phyloP scores from a whole-genome alignment of 2,113 vertebrate genomes.

The Perognathus longimembris region DNA sequence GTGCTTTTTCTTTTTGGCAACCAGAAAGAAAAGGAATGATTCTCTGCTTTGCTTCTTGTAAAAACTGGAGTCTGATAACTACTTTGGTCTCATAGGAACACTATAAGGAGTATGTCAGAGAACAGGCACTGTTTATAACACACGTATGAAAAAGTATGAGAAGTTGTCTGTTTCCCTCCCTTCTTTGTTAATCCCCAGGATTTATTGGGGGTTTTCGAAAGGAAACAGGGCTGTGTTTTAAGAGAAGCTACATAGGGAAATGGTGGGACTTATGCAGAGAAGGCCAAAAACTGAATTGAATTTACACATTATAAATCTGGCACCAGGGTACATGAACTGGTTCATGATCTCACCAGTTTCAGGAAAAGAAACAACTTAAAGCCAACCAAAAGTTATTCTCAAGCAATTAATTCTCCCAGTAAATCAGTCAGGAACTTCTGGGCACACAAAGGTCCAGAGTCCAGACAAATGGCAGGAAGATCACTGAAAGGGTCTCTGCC shows the following conservation, averaged over 20 bases:
- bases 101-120: not conserved
- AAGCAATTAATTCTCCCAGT: not conserved
- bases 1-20: constrained; percentile 11
- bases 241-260: constrained; percentile 34
- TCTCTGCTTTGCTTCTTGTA: constrained; percentile 39
- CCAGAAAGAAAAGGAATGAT: constrained; percentile 16
- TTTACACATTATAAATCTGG: constrained; percentile 40
- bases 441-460: not conserved
- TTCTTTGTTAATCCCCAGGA: constrained; percentile 34
- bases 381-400: not conserved
- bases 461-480: constrained; percentile 12
- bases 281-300: constrained; percentile 38
- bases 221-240: constrained; percentile 32
- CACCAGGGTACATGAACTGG: not conserved
- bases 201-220: constrained; percentile 42
- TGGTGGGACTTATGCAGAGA: not conserved
- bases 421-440: not conserved
- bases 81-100: not conserved
- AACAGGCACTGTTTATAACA: constrained; percentile 13
- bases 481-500: not conserved
- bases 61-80: not conserved
- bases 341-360: not conserved
- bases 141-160: constrained; percentile 5
- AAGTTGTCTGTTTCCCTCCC: not conserved
- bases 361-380: constrained; percentile 27